Evolutionary conservation across 2,113 vertebrate species (phyloP).

Genomic region (Halcyon malimbica): DNA sequence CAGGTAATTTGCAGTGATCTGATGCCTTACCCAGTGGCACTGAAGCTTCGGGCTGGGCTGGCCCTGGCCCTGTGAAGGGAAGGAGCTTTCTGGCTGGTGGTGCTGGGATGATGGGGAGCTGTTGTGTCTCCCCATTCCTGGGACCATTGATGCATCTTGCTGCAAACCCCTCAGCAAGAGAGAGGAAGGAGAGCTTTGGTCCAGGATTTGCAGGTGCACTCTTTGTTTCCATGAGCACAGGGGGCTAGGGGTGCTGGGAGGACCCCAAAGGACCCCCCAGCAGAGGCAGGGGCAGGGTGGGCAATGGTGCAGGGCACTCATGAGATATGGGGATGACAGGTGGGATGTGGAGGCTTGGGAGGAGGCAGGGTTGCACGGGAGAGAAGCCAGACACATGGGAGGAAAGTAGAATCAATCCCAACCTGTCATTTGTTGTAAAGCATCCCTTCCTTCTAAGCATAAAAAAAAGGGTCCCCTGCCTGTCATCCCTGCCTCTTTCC

Average conservation of each 20-base stretch:
- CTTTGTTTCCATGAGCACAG: neutral
- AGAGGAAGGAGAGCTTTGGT: neutral
- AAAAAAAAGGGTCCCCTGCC: neutral
- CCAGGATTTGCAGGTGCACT: neutral
- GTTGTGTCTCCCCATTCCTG: neutral
- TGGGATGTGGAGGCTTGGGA: neutral
- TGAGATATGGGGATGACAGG: neutral
- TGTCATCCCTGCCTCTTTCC: neutral
- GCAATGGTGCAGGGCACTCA: accelerated
- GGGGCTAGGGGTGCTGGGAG: accelerated
- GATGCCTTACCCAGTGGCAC: neutral
- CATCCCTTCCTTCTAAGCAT: neutral
- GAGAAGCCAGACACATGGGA: neutral
- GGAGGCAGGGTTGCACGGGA: neutral
- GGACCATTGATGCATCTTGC: neutral
- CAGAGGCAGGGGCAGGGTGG: neutral
- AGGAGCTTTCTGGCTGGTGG: neutral
- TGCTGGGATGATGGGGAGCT: neutral
- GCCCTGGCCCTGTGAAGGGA: neutral
- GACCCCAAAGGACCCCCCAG: too few species aligned
- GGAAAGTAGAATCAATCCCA: neutral
- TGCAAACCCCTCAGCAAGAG: neutral
- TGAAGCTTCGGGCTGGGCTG: neutral
- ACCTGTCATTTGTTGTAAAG: neutral
- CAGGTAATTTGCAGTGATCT: neutral